These are phyloP conservation scores for Anguilla pacifica DNA, from an alignment of 2,797 vertebrate genomes.

Conservation along the genomic window DNA sequence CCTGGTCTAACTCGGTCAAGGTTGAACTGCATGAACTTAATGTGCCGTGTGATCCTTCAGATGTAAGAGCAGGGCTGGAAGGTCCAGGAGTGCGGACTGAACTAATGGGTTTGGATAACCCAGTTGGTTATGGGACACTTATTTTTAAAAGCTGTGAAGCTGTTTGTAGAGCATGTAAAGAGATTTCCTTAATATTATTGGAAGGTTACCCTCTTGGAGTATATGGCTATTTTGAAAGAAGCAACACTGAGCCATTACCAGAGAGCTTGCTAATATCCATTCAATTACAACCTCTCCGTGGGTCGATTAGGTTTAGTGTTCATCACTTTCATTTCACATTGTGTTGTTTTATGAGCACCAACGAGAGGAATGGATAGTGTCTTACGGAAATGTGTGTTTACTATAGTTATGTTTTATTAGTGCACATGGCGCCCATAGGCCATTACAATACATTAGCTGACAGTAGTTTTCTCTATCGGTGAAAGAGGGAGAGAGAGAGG, in stretches of 20 bases:
- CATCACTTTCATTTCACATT: constrained; percentile 30
- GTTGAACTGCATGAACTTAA: constrained; percentile 26
- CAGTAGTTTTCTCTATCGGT: background rate
- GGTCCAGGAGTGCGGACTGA: constrained; percentile 19
- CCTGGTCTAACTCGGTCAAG: constrained; percentile 13
- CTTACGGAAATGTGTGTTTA: constrained; percentile 13
- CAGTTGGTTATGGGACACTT: constrained; percentile 28
- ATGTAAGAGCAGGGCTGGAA: constrained; percentile 23
- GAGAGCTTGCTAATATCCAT: constrained; percentile 39
- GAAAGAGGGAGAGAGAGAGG: constrained; percentile 50
- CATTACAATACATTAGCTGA: constrained; percentile 14
- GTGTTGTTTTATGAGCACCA: constrained; percentile 11
- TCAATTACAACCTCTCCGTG: constrained; percentile 27
- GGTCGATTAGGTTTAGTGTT: constrained; percentile 37
- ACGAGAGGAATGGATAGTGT: constrained; percentile 6
- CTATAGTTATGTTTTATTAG: constrained; percentile 4
- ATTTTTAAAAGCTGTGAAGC: constrained; percentile 24
- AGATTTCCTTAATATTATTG: constrained; percentile 32
- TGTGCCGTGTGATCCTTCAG: constrained; percentile 26
- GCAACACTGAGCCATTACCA: constrained; percentile 43
- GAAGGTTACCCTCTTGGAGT: constrained; percentile 36
- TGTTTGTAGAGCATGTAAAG: constrained; percentile 33
- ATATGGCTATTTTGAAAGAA: constrained; percentile 38
- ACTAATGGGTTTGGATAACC: constrained; percentile 32
- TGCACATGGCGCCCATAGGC: background rate